phyloP scores from a whole-genome alignment of 1,140 invertebrate species.

The Magallana gigas region DNA sequence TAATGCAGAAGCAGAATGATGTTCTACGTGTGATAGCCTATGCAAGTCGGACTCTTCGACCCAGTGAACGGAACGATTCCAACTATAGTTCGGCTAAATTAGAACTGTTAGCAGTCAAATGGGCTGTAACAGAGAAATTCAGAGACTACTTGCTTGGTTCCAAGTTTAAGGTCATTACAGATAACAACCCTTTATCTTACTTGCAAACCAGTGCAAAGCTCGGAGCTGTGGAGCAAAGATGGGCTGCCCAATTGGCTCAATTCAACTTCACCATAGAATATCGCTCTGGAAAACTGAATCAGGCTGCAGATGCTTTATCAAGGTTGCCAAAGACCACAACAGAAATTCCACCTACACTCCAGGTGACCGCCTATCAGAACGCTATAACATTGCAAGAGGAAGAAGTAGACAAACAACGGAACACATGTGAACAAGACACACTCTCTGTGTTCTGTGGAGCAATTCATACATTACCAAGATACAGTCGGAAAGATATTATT shows the following conservation, averaged over 20 bases:
- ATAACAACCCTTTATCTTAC: constrained; percentile 58
- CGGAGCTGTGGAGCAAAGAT: constrained; percentile 56
- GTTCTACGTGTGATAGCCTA: constrained; percentile 17
- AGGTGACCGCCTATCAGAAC: constrained; percentile 42
- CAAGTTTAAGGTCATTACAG: constrained; percentile 52
- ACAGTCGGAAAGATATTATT: neutral
- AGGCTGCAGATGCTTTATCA: neutral
- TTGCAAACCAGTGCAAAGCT: constrained; percentile 55
- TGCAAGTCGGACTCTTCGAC: constrained; percentile 40
- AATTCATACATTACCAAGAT: constrained; percentile 40
- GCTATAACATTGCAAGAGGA: neutral
- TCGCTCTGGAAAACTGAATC: constrained; percentile 42
- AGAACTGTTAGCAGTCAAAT: constrained; percentile 58
- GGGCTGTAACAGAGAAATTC: constrained; percentile 60
- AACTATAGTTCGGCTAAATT: constrained; percentile 56
- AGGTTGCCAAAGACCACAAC: too few species aligned
- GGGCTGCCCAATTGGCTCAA: constrained; percentile 54
- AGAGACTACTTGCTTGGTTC: constrained; percentile 50
- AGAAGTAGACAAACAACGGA: too few species aligned
- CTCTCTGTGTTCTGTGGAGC: neutral
- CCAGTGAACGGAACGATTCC: constrained; percentile 44
- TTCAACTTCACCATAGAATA: constrained; percentile 54
- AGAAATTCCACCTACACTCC: too few species aligned
- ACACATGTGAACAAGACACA: neutral
- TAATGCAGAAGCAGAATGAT: constrained; percentile 60